Conservation (phyloP, 2,888 invertebrate genomes). For the Hylaea fasciaria region DNA sequence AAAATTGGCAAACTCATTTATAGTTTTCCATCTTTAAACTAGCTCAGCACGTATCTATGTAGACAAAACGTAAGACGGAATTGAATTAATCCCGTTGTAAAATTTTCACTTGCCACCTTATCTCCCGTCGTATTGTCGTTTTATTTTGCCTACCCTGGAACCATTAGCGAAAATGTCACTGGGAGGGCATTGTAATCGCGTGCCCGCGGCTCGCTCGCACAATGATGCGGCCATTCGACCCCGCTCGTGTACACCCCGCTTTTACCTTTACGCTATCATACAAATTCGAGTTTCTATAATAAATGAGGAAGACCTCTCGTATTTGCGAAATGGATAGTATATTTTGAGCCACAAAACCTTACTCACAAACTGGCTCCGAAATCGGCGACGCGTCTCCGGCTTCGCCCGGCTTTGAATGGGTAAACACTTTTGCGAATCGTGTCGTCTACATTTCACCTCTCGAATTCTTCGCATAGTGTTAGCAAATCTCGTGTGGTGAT, state of each 20-base stretch:
- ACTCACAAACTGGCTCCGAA: slow-evolving; percentile 51
- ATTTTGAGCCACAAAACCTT: slow-evolving; percentile 50
- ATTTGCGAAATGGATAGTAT: slow-evolving; percentile 60
- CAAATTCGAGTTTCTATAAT: slow-evolving; percentile 80
- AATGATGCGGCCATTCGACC: slow-evolving; percentile 80
- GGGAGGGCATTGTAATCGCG: slow-evolving; percentile 80
- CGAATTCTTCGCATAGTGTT: slow-evolving; percentile 69
- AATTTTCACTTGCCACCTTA: slow-evolving; percentile 84
- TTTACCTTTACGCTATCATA: slow-evolving; percentile 79
- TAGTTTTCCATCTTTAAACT: slow-evolving; percentile 12
- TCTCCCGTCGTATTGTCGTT: slow-evolving; percentile 83
- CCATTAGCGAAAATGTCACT: slow-evolving; percentile 85
- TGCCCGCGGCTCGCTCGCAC: slow-evolving; percentile 76
- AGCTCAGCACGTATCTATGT: slow-evolving; percentile 42
- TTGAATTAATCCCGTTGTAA: slow-evolving; percentile 82
- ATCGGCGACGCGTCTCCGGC: slow-evolving; percentile 48
- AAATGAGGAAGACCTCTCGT: slow-evolving; percentile 66
- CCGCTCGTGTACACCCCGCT: slow-evolving; percentile 68
- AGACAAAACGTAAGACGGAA: slow-evolving; percentile 53
- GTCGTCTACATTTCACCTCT: slow-evolving; percentile 66
- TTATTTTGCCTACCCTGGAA: slow-evolving; percentile 83
- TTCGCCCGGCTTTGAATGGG: slow-evolving; percentile 60
- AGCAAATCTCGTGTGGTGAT: slow-evolving; percentile 74
- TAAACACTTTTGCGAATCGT: slow-evolving; percentile 68
- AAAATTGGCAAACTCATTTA: not conserved